Evolutionary conservation across 1,140 invertebrate species (phyloP).

Genomic region (Solenopsis fugax): DNA sequence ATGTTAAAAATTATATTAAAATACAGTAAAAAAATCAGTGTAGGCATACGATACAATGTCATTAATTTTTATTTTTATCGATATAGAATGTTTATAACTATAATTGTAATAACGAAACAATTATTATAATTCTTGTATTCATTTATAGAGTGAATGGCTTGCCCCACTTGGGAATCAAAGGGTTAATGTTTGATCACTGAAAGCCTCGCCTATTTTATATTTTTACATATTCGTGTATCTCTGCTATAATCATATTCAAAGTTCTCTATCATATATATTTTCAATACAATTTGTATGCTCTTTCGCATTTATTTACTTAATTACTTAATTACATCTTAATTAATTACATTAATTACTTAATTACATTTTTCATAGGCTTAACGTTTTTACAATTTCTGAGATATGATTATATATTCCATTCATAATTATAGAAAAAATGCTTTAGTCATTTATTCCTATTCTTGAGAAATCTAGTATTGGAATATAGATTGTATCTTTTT

Average conservation of each 20-base stretch:
- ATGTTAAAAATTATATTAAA: no score
- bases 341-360: neutral
- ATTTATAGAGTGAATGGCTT: no score
- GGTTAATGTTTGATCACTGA: neutral
- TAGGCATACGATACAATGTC: no score
- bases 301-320: neutral
- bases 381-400: slow-evolving; percentile 7
- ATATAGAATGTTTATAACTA: no score
- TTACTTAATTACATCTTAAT: neutral
- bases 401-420: neutral
- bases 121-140: no score
- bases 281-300: neutral
- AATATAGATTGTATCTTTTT: neutral
- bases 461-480: neutral
- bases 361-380: neutral
- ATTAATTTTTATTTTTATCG: no score
- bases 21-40: no score
- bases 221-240: neutral
- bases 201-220: neutral
- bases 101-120: no score
- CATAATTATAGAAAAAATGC: neutral
- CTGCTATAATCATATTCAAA: neutral
- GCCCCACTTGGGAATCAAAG: no score
- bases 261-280: neutral
- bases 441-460: neutral